A percentile compares a stretch with the other conserved stretches of the same genome.
Evolutionary conservation across 2,113 vertebrate genomes (phyloP).

Genomic region (Mesocricetus auratus): DNA sequence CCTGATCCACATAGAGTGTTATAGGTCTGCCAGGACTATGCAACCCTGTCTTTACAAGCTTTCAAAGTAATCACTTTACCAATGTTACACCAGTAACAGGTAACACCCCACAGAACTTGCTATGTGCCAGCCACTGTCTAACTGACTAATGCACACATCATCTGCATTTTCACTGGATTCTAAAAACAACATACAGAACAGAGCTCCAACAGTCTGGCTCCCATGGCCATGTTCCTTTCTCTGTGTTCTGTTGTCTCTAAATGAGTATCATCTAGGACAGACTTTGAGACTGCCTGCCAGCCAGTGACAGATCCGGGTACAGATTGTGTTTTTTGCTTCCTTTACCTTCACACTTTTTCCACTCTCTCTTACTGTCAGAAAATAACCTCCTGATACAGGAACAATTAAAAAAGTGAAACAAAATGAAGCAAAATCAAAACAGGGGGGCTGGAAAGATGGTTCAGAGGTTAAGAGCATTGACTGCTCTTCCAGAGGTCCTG

Average conservation of each 20-base stretch:
- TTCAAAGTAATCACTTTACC: background rate
- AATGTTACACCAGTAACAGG: background rate
- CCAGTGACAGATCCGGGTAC: background rate
- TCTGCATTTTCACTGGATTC: background rate
- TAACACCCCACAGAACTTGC: background rate
- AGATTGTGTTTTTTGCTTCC: background rate
- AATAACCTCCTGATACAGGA: background rate
- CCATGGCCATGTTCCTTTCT: background rate
- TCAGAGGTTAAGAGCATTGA: too few relatives aligned
- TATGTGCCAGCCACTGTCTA: too few relatives aligned
- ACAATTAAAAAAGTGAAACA: background rate
- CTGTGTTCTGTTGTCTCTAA: background rate
- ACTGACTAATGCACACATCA: background rate
- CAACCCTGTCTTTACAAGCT: background rate
- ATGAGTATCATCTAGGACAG: background rate
- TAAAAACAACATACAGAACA: background rate
- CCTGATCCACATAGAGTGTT: background rate
- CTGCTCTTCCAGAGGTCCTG: too few relatives aligned
- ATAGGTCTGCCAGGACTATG: background rate
- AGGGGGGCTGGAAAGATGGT: too few relatives aligned
- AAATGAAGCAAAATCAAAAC: background rate
- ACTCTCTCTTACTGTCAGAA: background rate
- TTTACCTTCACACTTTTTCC: background rate
- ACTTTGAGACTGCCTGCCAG: background rate
- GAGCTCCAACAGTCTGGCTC: background rate